Conservation (phyloP, 2,113 vertebrate species). For the Tupaia tana region DNA sequence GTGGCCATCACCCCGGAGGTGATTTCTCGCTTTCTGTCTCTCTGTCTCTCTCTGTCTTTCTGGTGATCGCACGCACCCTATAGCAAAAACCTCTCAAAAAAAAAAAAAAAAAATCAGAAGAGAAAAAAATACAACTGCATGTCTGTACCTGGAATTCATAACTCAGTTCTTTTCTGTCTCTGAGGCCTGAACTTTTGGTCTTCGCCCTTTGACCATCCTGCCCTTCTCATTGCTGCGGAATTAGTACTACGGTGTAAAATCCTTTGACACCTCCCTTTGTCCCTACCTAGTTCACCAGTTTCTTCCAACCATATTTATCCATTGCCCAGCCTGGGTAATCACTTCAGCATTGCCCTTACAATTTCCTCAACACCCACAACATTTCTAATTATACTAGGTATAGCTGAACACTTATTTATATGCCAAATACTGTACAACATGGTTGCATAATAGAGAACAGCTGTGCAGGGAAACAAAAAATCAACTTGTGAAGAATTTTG, state of each 20-base stretch:
- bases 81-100: too few relatives aligned
- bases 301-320: neutral
- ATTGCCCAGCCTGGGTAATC: neutral
- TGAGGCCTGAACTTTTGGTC: neutral
- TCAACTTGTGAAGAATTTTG: slow-evolving; percentile 49
- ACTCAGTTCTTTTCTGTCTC: neutral
- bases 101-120: too few relatives aligned
- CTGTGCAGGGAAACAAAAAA: slow-evolving; percentile 61
- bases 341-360: slow-evolving; percentile 35
- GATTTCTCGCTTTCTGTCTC: too few relatives aligned
- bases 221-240: neutral
- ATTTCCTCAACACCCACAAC: slow-evolving; percentile 19
- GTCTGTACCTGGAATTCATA: neutral
- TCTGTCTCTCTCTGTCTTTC: too few relatives aligned
- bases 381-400: slow-evolving; percentile 60
- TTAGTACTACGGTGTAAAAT: neutral
- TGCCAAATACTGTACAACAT: slow-evolving; percentile 30
- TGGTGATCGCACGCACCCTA: too few relatives aligned
- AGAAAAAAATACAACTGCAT: too few relatives aligned
- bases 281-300: neutral
- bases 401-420: slow-evolving; percentile 18
- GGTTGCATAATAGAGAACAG: slow-evolving; percentile 40
- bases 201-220: neutral
- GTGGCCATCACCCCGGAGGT: too few relatives aligned
- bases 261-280: neutral